phyloP scores from a whole-genome alignment of 1,140 invertebrate species.

The Heliconius hewitsoni region DNA sequence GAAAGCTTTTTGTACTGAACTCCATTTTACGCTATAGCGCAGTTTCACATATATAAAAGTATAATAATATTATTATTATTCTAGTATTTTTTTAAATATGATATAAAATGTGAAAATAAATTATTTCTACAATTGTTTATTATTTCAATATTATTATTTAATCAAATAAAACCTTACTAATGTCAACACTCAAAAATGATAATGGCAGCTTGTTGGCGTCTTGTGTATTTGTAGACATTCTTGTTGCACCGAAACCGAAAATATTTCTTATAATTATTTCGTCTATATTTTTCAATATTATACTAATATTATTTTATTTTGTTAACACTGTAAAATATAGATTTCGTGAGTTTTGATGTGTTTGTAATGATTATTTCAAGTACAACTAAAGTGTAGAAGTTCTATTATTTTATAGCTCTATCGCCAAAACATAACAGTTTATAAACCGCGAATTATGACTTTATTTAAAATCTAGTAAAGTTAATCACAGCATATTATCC shows the following conservation, averaged over 20 bases:
- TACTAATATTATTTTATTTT: slow-evolving; percentile 30
- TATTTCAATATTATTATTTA: neutral
- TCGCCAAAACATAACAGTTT: slow-evolving; percentile 30
- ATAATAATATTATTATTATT: neutral
- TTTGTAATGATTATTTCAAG: slow-evolving; percentile 23
- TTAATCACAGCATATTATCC: slow-evolving; percentile 19
- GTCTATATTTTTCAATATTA: slow-evolving; percentile 22
- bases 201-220: slow-evolving; percentile 56
- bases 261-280: slow-evolving; percentile 18
- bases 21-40: neutral
- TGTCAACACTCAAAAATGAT: slow-evolving; percentile 33
- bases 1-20: neutral
- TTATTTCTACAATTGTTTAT: neutral
- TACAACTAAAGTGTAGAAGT: slow-evolving; percentile 43
- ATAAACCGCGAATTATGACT: slow-evolving; percentile 53
- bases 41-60: neutral
- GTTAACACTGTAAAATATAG: slow-evolving; percentile 15
- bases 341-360: slow-evolving; percentile 19
- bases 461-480: slow-evolving; percentile 22
- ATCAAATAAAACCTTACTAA: slow-evolving; percentile 20
- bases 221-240: slow-evolving; percentile 70
- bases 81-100: neutral
- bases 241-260: slow-evolving; percentile 45
- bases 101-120: neutral
- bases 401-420: slow-evolving; percentile 73